A percentile compares a stretch with the other conserved stretches of the same genome.
Evolutionary conservation across 2,113 vertebrate genomes (phyloP).

Genomic region (Hylia prasina): DNA sequence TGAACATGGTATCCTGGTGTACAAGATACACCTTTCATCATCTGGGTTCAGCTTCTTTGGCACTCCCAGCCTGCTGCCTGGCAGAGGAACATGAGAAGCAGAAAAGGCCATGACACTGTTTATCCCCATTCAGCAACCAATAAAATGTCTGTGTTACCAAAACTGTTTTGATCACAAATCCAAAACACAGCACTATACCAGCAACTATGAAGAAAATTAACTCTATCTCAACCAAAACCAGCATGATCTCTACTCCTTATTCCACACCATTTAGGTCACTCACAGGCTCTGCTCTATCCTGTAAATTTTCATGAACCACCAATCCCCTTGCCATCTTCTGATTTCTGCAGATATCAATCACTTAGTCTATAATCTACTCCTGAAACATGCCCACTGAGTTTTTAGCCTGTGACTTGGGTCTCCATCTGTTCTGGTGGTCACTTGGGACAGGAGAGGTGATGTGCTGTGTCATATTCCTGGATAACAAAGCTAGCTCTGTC

Average conservation of each 20-base stretch:
- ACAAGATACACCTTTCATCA: not conserved
- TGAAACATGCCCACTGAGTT: not conserved
- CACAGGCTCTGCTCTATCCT: not conserved
- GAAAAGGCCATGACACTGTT: not conserved
- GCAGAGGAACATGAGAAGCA: not conserved
- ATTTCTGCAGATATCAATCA: not conserved
- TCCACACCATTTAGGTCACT: not conserved
- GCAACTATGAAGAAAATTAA: not conserved
- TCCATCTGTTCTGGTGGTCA: not conserved
- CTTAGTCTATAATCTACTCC: not conserved
- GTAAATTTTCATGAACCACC: not conserved
- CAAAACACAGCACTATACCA: not conserved
- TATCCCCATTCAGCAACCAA: not conserved
- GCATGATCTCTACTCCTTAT: not conserved
- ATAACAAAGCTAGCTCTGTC: not conserved
- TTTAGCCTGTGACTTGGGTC: not conserved
- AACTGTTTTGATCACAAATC: not conserved
- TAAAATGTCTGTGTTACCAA: not conserved
- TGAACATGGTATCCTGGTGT: not conserved
- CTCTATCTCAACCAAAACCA: not conserved
- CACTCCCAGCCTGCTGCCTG: not conserved
- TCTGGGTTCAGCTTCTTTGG: not conserved
- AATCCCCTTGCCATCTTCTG: not conserved
- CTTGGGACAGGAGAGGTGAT: not conserved
- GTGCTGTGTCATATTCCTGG: rapidly evolving